Base-by-base conservation (phyloP, 2,888 invertebrate species). In the Trichopria drosophilae region DNA sequence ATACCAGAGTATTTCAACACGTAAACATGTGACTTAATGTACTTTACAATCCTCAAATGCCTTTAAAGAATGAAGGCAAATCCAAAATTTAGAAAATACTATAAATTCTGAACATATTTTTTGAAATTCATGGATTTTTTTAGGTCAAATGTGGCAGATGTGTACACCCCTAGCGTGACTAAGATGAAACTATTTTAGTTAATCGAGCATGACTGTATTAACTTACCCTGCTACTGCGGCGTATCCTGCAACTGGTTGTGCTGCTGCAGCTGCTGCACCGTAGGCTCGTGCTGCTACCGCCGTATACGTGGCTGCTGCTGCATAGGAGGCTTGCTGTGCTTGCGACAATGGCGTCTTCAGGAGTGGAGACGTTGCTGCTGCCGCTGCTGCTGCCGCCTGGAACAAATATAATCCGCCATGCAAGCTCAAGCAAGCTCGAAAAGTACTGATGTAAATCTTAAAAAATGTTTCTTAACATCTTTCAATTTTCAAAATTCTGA, bases 301-400 rank as follows among this genome's bases (percentile, higher is more conserved):
- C 72, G 90, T 89, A 78, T 90, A 90, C 60, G 88, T 88, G 48
- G 90, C 90, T 65, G 91, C 91, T 57, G 90, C 90, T 72, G 91
- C 90, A 72, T 91, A 90, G 67, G 88, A 88, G 61, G 88, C 88
- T 82, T 91, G 90, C 81, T 90, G 90, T 76, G 90, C 88, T 76
- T 84, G 81, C 76, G 85, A 88, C 79, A 88, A 81, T 75, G 89
- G 90, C 58, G 89, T 87, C 82, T 90, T 90, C 79, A 90, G 79
- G 77, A 90, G 81, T 51, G 90, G 90, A 64, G 85, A 83, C 60
- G 88, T 84, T 63, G 87, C 87, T 69, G 88, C 86, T 60, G 86
- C 86, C 61, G 86, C 86, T 62, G 84, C 84, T 53, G 82, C 82
- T 44, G 82, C 82, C 58, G 81, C 81, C n/a, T n/a, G n/a, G n/a